Conservation (phyloP, 2,797 vertebrate genomes). For the Syncerus caffer region DNA sequence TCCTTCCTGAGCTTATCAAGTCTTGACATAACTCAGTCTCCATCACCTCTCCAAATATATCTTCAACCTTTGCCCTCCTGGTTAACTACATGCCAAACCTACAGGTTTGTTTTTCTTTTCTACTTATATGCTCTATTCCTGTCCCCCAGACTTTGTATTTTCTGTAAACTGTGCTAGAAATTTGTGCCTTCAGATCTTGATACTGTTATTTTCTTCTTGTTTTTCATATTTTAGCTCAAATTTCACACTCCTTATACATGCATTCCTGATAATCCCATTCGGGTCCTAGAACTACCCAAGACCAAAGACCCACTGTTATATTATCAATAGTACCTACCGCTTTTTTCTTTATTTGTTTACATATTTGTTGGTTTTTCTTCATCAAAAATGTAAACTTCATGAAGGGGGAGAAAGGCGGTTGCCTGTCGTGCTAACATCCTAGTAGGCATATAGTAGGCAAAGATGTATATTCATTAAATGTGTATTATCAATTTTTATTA, state of each 20-base stretch:
- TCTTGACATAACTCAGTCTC: not conserved
- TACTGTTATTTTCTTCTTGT: not conserved
- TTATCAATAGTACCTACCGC: not conserved
- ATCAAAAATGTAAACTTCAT: not conserved
- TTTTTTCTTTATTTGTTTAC: not conserved
- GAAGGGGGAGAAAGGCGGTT: not conserved
- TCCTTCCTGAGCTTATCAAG: not conserved
- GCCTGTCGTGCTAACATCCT: not conserved
- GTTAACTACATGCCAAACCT: not conserved
- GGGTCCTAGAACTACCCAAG: not conserved
- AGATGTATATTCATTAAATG: not conserved
- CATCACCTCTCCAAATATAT: not conserved
- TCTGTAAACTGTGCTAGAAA: not conserved
- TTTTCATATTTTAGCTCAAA: not conserved
- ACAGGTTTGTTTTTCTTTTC: not conserved
- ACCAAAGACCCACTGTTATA: not conserved
- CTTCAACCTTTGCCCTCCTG: not conserved
- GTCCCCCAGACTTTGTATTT: not conserved
- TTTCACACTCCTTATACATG: not conserved
- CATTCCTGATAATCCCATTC: not conserved
- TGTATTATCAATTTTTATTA: not conserved
- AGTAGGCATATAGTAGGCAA: not conserved
- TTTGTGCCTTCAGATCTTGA: not conserved
- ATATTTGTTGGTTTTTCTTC: not conserved
- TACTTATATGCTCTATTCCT: not conserved